Base-by-base conservation (phyloP, 2,888 invertebrate species). In the Netelia virgata region DNA sequence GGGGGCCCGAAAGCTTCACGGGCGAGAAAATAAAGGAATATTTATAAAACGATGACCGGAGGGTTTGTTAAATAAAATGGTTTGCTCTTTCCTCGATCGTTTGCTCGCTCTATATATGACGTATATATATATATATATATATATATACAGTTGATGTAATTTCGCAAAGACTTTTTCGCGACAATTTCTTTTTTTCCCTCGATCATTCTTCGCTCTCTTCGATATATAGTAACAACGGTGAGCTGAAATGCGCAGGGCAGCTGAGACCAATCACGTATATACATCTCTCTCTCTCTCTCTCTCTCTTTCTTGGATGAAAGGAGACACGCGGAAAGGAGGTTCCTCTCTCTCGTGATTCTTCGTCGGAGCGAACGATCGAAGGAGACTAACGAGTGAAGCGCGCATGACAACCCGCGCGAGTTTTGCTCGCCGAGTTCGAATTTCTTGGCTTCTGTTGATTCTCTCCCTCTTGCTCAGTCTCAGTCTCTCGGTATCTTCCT, bases 311-410 rank as follows among this genome's bases (percentile, higher is more conserved):
- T 18, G 41, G 5, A 68, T 77, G 70, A 68, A 77, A 53, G 57
- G 73, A 28, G 28, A 28, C 28, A 53, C 55, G 57, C 53, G 69
- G 74, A 83, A 78, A 76, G 82, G 80, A 66, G 74, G 83, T 83
- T 61, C 43, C 23, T 68, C 66, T 18, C 20, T 16, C 59, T 78
- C 55, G 47, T 69, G 77, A 77, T 50, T 69, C 36, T 68, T 68
- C 20, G 59, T 57, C 61, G 55, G 57, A 18, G 61, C 53, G 47
- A 50, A 47, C 28, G 36, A 75, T 74, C 61, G 63, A 36, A 18
- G 86, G 86, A 85, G 83, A 83, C 87, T 88, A 88, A 88, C 86
- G 86, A 88, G 82, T 86, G 59, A 59, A 63, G 57, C 83, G 36
- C 85, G 86, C 84, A 87, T 82, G 85, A 79, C 85, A 80, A 79